phyloP scores from a whole-genome alignment of 64 coral and sea anemone genomes.

The Dendronephthya gigantea region DNA sequence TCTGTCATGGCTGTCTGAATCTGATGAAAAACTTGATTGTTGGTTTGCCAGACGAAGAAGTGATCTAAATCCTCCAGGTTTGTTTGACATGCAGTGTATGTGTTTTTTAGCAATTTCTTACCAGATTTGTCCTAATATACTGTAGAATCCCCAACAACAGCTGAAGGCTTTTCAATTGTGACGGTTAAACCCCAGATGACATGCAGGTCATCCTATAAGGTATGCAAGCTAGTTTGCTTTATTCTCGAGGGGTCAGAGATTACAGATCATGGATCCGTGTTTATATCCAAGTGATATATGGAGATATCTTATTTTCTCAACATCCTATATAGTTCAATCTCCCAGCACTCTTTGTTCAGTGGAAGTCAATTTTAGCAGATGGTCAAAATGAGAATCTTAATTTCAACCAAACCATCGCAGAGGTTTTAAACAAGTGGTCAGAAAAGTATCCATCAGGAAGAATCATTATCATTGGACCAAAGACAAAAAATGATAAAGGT shows the following conservation, averaged over 20 bases:
- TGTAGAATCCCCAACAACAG: conserved; percentile 28
- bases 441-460: conserved; percentile 43
- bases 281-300: no score
- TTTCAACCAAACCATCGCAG: neutral
- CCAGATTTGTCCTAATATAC: neutral
- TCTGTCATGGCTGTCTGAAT: neutral
- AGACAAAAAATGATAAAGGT: conserved; percentile 23
- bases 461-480: conserved; percentile 39
- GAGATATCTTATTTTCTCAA: neutral
- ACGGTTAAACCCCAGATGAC: conserved; percentile 11
- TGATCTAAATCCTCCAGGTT: neutral
- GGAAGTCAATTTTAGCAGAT: conserved; percentile 35
- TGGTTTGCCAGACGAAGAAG: conserved; percentile 18
- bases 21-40: conserved; percentile 13
- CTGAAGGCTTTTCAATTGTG: conserved; percentile 29
- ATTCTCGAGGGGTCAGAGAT: no score
- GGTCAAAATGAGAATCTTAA: neutral
- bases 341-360: conserved; percentile 53
- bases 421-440: conserved; percentile 40
- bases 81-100: neutral
- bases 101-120: neutral
- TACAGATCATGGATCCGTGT: no score
- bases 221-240: neutral
- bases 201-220: conserved; percentile 22
- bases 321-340: conserved; percentile 35